Conservation (phyloP, 1,140 invertebrate species). For the Danaus melanippus region DNA sequence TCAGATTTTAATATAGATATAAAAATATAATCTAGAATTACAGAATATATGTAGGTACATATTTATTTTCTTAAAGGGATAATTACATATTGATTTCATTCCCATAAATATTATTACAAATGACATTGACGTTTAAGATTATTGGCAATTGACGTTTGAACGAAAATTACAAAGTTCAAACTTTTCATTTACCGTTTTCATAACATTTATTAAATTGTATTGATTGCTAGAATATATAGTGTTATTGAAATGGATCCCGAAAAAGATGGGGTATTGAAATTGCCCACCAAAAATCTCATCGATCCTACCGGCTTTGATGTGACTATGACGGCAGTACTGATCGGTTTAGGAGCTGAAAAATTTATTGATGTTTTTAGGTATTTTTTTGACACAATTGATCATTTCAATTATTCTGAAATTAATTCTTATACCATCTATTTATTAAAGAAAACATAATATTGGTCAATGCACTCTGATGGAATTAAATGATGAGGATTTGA, state of each 20-base stretch:
- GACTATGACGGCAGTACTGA: constrained; percentile 48
- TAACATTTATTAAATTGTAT: too few relatives aligned
- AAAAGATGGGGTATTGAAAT: background rate
- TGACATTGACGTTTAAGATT: too few relatives aligned
- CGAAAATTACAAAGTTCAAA: too few relatives aligned
- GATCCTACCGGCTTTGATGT: constrained; percentile 56
- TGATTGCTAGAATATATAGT: background rate
- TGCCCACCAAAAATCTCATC: constrained; percentile 21
- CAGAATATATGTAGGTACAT: too few relatives aligned
- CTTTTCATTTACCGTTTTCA: too few relatives aligned
- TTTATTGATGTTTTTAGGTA: constrained; percentile 61
- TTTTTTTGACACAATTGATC: constrained; percentile 2
- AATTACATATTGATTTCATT: too few relatives aligned
- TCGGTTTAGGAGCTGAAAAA: constrained; percentile 53
- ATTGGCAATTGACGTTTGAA: too few relatives aligned
- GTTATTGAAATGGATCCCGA: constrained; percentile 14
- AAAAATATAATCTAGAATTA: too few relatives aligned
- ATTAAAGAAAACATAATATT: constrained; percentile 54
- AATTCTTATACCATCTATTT: background rate
- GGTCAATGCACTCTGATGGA: constrained; percentile 54
- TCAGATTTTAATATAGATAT: too few relatives aligned
- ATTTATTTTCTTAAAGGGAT: too few relatives aligned
- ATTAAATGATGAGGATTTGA: constrained; percentile 59
- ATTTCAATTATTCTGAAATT: constrained; percentile 1
- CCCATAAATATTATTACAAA: too few relatives aligned